A percentile compares a stretch with the other conserved stretches of the same genome.
phyloP scores from a whole-genome alignment of 2,888 invertebrate species.

The Halictus quadricinctus region DNA sequence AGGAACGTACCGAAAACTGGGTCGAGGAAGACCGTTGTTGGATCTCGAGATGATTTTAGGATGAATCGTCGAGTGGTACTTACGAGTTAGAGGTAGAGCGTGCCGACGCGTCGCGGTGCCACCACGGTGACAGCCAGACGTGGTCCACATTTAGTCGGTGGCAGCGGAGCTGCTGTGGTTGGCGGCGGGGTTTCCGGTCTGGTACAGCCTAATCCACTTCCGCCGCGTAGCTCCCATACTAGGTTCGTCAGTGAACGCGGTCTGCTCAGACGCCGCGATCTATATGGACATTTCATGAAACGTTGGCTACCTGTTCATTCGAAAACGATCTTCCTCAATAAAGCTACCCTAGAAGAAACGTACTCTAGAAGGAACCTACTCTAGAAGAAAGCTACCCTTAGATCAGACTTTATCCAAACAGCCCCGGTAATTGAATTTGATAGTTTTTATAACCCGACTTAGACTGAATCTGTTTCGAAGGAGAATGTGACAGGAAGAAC shows the following conservation, averaged over 20 bases:
- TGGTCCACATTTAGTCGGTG: slow-evolving; percentile 83
- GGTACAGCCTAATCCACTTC: slow-evolving; percentile 77
- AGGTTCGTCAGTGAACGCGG: slow-evolving; percentile 94
- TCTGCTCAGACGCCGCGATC: slow-evolving; percentile 90
- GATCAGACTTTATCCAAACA: no score
- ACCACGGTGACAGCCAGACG: slow-evolving; percentile 83
- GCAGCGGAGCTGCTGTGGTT: slow-evolving; percentile 80
- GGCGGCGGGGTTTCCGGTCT: slow-evolving; percentile 80
- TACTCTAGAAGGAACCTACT: no score
- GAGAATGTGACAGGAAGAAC: background rate
- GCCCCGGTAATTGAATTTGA: background rate
- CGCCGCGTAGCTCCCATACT: slow-evolving; percentile 88
- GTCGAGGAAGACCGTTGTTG: background rate
- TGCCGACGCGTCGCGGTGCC: slow-evolving; percentile 82
- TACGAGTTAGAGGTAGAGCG: slow-evolving; percentile 83
- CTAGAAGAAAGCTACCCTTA: no score
- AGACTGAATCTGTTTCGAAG: background rate
- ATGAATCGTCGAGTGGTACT: slow-evolving; percentile 64
- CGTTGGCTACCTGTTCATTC: background rate
- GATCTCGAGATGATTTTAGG: background rate
- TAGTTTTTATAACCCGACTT: background rate
- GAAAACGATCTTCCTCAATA: background rate
- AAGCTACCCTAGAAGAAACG: background rate
- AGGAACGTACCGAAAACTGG: background rate
- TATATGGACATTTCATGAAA: slow-evolving; percentile 45